These are phyloP conservation scores for Thalassoma bifasciatum DNA, from an alignment of 2,113 vertebrate genomes.

Conservation along the genomic window DNA sequence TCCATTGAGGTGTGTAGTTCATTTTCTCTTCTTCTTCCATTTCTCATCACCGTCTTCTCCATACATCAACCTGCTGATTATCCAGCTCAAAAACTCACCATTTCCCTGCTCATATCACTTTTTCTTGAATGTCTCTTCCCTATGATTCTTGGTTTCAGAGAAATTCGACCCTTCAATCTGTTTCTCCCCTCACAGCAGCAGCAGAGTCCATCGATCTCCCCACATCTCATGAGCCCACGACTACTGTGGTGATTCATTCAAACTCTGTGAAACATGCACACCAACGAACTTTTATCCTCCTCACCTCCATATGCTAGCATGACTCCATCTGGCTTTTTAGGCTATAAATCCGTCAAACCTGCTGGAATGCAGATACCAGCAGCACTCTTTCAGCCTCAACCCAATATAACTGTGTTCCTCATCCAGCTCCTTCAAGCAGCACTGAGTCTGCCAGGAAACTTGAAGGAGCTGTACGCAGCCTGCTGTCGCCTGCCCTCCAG, in stretches of 20 bases:
- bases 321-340: constrained; percentile 37
- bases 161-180: constrained; percentile 18
- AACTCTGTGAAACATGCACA: constrained; percentile 18
- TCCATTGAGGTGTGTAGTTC: constrained; percentile 51
- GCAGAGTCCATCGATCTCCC: constrained; percentile 31
- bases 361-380: constrained; percentile 48
- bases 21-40: neutral
- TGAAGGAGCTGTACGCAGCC: constrained; percentile 36
- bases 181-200: neutral
- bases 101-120: constrained; percentile 14
- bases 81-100: constrained; percentile 16
- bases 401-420: constrained; percentile 34
- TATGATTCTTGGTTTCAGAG: neutral
- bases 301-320: constrained; percentile 32
- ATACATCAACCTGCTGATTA: neutral
- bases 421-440: constrained; percentile 50
- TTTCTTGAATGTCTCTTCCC: constrained; percentile 11
- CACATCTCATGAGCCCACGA: constrained; percentile 30
- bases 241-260: constrained; percentile 45
- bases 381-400: constrained; percentile 39
- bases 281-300: neutral
- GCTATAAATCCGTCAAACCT: constrained; percentile 57
- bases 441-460: constrained; percentile 44
- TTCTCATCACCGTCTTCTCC: constrained; percentile 2
- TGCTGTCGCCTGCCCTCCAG: constrained; percentile 32